A percentile compares a stretch with the other conserved stretches of the same genome.
phyloP scores from a whole-genome alignment of 2,113 vertebrate species.

The Apodemus speciosus region DNA sequence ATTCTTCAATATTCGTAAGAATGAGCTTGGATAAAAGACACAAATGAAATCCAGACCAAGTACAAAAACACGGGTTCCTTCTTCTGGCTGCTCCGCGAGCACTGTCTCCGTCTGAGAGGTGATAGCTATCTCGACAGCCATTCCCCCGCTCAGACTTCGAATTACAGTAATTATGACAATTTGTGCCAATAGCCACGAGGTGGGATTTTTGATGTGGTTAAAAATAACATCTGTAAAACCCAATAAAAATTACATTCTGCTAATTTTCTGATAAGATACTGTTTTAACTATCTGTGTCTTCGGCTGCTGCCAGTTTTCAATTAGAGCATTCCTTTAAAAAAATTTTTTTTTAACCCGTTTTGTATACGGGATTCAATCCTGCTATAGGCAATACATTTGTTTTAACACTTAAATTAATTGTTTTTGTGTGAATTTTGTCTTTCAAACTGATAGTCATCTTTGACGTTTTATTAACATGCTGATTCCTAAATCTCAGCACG shows the following conservation, averaged over 20 bases:
- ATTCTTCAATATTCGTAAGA: conserved; percentile 86
- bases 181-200: conserved; percentile 89
- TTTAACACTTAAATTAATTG: conserved; percentile 90
- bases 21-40: conserved; percentile 87
- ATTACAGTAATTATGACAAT: conserved; percentile 91
- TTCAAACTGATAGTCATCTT: conserved; percentile 87
- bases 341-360: conserved; percentile 80
- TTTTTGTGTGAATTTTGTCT: conserved; percentile 88
- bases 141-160: conserved; percentile 86
- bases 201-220: conserved; percentile 90
- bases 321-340: conserved; percentile 87
- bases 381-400: conserved; percentile 86
- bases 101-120: conserved; percentile 76
- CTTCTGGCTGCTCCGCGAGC: conserved; percentile 84
- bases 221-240: conserved; percentile 91
- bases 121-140: conserved; percentile 87
- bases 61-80: conserved; percentile 83
- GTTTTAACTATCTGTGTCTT: conserved; percentile 84
- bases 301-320: conserved; percentile 84
- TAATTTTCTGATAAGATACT: conserved; percentile 92
- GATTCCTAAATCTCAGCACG: conserved; percentile 80
- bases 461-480: conserved; percentile 84
- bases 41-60: conserved; percentile 88
- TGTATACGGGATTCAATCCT: conserved; percentile 83
- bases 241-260: conserved; percentile 90